A percentile compares a stretch with the other conserved stretches of the same genome.
These are phyloP conservation scores for Silurus asotus DNA, from an alignment of 2,113 vertebrate species.

Conservation along the genomic window DNA sequence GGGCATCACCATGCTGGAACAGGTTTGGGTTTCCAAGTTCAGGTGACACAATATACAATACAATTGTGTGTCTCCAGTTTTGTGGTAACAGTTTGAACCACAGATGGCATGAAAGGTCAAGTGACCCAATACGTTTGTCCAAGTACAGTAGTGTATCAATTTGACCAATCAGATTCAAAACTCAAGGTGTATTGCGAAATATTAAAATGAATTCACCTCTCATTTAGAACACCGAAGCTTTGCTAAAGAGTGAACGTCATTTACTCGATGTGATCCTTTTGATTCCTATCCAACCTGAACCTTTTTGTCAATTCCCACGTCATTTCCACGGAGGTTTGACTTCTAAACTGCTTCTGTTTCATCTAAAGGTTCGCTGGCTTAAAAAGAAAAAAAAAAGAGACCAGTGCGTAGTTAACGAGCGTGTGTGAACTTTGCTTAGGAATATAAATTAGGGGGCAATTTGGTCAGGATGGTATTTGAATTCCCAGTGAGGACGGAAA, in stretches of 20 bases:
- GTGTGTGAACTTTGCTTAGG: slow-evolving; percentile 10
- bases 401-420: neutral
- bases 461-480: slow-evolving; percentile 7
- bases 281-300: neutral
- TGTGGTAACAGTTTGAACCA: too few species aligned
- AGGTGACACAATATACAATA: too few species aligned
- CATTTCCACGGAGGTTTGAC: neutral
- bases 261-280: neutral
- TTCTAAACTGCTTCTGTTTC: neutral
- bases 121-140: too few species aligned
- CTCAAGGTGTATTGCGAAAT: neutral
- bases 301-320: neutral
- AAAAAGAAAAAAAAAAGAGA: neutral
- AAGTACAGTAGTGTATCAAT: neutral
- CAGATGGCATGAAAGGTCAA: too few species aligned
- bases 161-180: neutral
- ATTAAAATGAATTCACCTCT: neutral
- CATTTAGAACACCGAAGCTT: too few species aligned
- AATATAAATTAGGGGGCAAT: slow-evolving; percentile 1
- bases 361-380: neutral
- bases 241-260: neutral
- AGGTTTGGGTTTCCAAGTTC: too few species aligned
- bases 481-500: neutral
- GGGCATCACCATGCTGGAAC: too few species aligned
- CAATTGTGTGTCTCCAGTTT: too few species aligned